These are phyloP conservation scores for Entosphenus tridentatus DNA, from an alignment of 2,113 vertebrate genomes.

Conservation along the genomic window DNA sequence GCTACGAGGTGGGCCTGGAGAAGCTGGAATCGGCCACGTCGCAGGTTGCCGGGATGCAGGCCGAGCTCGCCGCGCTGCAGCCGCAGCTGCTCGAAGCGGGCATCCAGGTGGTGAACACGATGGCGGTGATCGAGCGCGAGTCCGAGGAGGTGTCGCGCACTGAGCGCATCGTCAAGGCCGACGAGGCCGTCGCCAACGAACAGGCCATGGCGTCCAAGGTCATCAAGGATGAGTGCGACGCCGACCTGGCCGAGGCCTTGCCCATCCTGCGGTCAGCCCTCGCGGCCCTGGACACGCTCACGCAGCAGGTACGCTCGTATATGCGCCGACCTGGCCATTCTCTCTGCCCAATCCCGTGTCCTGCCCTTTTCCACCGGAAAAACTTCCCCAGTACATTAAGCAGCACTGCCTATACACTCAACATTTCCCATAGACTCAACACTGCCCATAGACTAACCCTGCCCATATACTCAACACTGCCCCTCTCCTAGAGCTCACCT, in stretches of 20 bases:
- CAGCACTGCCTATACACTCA: no score
- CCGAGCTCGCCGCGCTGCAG: slow-evolving; percentile 48
- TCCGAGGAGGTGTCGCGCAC: slow-evolving; percentile 56
- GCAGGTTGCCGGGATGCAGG: slow-evolving; percentile 52
- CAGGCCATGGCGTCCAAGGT: slow-evolving; percentile 60
- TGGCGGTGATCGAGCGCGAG: slow-evolving; percentile 44
- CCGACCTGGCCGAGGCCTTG: slow-evolving; percentile 44
- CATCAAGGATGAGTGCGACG: slow-evolving; percentile 70
- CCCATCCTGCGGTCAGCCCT: slow-evolving; percentile 48
- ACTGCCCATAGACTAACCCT: no score
- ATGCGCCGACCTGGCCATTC: no score
- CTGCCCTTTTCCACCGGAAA: no score
- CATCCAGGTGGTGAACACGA: slow-evolving; percentile 50
- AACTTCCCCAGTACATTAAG: no score
- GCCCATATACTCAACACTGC: no score
- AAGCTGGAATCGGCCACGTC: slow-evolving; percentile 48
- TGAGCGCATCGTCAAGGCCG: slow-evolving; percentile 48
- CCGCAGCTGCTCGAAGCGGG: slow-evolving; percentile 48
- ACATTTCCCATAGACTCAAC: no score
- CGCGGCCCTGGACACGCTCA: slow-evolving; percentile 47
- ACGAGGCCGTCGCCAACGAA: slow-evolving; percentile 44
- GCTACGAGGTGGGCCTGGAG: slow-evolving; percentile 57
- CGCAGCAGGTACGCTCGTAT: slow-evolving; percentile 27
- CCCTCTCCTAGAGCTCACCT: no score
- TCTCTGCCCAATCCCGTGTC: no score